These are phyloP conservation scores for Sarcophaga peregrina DNA, from an alignment of 1,140 invertebrate species.

Conservation along the genomic window DNA sequence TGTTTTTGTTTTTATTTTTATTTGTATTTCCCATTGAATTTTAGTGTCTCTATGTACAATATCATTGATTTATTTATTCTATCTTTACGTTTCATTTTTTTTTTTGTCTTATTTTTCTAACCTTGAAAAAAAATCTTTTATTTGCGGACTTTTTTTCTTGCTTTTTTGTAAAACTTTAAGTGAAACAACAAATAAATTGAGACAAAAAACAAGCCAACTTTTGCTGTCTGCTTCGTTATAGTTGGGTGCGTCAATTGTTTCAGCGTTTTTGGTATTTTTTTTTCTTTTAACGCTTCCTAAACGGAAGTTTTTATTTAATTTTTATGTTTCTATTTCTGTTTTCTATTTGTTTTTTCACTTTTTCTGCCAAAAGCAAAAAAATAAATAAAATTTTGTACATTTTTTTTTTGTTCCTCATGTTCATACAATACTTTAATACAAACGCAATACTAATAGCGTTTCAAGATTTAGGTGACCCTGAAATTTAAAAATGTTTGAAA, in stretches of 20 bases:
- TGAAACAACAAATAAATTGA: background rate
- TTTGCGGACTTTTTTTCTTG: background rate
- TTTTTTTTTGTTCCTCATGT: too few relatives aligned
- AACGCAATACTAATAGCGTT: too few relatives aligned
- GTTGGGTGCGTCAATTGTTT: too few relatives aligned
- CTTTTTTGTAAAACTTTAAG: background rate
- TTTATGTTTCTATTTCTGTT: background rate
- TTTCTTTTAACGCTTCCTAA: background rate
- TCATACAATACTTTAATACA: too few relatives aligned
- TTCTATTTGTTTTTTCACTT: too few relatives aligned
- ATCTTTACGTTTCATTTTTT: background rate
- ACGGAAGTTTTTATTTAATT: conserved; percentile 16
- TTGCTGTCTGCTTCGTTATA: too few relatives aligned
- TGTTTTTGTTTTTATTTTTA: background rate
- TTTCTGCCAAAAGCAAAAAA: too few relatives aligned
- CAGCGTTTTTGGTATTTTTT: background rate
- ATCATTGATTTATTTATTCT: background rate
- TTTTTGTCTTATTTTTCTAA: background rate
- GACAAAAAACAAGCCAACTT: background rate
- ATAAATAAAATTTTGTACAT: too few relatives aligned
- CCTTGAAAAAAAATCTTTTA: conserved; percentile 7
- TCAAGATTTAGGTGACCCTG: too few relatives aligned
- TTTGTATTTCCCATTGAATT: background rate
- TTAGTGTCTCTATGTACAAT: background rate
- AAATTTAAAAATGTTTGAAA: too few relatives aligned